phyloP scores from a whole-genome alignment of 2,797 vertebrate species.

The Chaetophractus vellerosus region DNA sequence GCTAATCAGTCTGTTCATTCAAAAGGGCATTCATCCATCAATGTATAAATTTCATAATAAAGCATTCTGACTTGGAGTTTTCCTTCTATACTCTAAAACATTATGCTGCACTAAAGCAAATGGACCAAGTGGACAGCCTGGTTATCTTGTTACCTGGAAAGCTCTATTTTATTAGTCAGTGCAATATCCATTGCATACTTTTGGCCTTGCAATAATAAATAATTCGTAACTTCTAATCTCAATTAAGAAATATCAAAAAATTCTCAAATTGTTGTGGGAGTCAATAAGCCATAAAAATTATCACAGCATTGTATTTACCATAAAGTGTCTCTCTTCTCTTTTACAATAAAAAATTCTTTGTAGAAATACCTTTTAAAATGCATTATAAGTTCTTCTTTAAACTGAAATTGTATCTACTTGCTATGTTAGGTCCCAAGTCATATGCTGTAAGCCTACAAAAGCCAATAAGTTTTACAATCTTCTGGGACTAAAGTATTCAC shows the following conservation, averaged over 20 bases:
- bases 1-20: not conserved
- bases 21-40: slow-evolving; percentile 11
- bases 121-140: not conserved
- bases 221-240: slow-evolving; percentile 52
- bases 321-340: slow-evolving; percentile 53
- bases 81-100: not conserved
- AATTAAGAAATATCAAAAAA: slow-evolving; percentile 69
- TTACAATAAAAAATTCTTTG: slow-evolving; percentile 26
- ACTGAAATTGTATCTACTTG: not conserved
- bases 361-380: slow-evolving; percentile 32
- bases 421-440: not conserved
- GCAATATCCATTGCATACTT: slow-evolving; percentile 31
- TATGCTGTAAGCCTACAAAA: not conserved
- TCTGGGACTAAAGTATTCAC: not conserved
- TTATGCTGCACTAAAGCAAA: not conserved
- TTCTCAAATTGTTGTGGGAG: slow-evolving; percentile 47
- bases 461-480: slow-evolving; percentile 19
- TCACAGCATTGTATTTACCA: slow-evolving; percentile 24
- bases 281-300: slow-evolving; percentile 58
- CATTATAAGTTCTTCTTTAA: slow-evolving; percentile 50
- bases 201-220: slow-evolving; percentile 52
- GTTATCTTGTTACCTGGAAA: not conserved
- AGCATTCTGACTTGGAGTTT: not conserved
- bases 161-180: slow-evolving; percentile 44
- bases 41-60: slow-evolving; percentile 54